phyloP scores from a whole-genome alignment of 53 echinoderm and acorn worm genomes.

The Crossaster papposus region DNA sequence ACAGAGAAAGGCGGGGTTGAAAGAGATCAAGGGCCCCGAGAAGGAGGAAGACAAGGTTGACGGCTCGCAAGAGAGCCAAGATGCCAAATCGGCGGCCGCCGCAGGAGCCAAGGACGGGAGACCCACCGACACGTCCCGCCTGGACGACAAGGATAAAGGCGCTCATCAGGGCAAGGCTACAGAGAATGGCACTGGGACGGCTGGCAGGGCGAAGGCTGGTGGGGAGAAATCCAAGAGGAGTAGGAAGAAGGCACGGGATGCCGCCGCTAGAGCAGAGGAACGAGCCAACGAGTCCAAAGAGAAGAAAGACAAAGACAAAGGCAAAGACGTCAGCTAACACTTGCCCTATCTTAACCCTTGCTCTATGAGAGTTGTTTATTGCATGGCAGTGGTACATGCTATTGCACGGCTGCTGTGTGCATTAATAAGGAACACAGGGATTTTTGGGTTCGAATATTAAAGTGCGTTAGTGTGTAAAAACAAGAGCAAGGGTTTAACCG shows the following conservation, averaged over 20 bases:
- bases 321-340: too few relatives aligned
- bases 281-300: slow-evolving; percentile 46
- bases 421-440: too few relatives aligned
- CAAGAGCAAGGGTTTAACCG: too few relatives aligned
- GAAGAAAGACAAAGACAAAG: too few relatives aligned
- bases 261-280: slow-evolving; percentile 71
- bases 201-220: slow-evolving; percentile 11
- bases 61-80: neutral
- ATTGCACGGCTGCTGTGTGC: too few relatives aligned
- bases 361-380: too few relatives aligned
- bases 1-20: slow-evolving; percentile 27
- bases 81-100: slow-evolving; percentile 45
- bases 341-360: too few relatives aligned
- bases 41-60: slow-evolving; percentile 45
- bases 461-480: too few relatives aligned
- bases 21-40: slow-evolving; percentile 33
- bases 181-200: slow-evolving; percentile 32
- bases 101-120: slow-evolving; percentile 57
- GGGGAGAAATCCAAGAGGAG: slow-evolving; percentile 79
- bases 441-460: too few relatives aligned
- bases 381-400: too few relatives aligned
- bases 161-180: slow-evolving; percentile 46
- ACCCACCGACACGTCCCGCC: slow-evolving; percentile 48
- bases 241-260: slow-evolving; percentile 78
- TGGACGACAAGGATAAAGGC: slow-evolving; percentile 50